Conservation (phyloP, 2,113 vertebrate species). For the Enhydra lutris region DNA sequence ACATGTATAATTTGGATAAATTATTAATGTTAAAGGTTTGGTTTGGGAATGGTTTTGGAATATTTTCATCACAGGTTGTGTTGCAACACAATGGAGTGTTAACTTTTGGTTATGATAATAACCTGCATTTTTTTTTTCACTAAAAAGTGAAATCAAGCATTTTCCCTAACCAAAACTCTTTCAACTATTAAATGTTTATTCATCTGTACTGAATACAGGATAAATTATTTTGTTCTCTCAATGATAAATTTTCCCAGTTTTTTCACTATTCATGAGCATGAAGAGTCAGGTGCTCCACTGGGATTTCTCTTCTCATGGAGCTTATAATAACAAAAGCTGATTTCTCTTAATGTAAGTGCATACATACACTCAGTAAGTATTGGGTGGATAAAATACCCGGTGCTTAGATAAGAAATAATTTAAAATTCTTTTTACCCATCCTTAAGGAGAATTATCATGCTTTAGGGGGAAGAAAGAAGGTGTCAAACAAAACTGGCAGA, state of each 20-base stretch:
- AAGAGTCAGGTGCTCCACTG: not conserved
- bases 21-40: slow-evolving; percentile 57
- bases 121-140: not conserved
- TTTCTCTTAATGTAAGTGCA: not conserved
- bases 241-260: not conserved
- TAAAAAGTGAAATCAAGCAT: not conserved
- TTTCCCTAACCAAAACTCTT: not conserved
- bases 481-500: not conserved
- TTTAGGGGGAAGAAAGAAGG: not conserved
- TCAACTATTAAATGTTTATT: not conserved
- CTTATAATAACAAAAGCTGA: not conserved
- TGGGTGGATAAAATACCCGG: not conserved
- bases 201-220: not conserved
- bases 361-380: not conserved
- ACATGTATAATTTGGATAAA: slow-evolving; percentile 61
- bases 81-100: not conserved
- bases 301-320: not conserved
- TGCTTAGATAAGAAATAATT: slow-evolving; percentile 8
- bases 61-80: not conserved
- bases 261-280: not conserved
- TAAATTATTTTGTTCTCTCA: not conserved
- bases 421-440: not conserved
- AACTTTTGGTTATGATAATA: slow-evolving; percentile 25
- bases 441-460: not conserved
- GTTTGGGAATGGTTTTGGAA: slow-evolving; percentile 9